phyloP scores from a whole-genome alignment of 30 jellyfish, hydroid and myxozoan species.

The Aurelia coerulea region DNA sequence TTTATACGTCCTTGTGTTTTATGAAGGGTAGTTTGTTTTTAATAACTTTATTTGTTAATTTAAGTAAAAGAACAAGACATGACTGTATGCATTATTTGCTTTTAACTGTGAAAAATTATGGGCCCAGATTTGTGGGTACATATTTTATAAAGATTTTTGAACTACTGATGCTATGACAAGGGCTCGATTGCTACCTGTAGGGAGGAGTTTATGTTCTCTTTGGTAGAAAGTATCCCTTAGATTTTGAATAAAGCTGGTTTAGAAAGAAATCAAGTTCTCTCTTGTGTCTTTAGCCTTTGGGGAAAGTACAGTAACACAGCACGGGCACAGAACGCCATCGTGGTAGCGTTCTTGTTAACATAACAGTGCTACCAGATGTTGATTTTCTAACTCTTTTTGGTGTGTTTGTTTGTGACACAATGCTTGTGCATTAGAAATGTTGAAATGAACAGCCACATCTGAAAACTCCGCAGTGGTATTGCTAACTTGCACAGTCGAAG shows the following conservation, averaged over 20 bases:
- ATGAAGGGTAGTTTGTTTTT: conserved; percentile 49
- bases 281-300: too few relatives aligned
- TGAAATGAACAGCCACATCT: too few relatives aligned
- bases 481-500: too few relatives aligned
- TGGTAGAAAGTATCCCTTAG: conserved; percentile 3
- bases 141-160: conserved; percentile 1
- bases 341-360: too few relatives aligned
- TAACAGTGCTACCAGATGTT: too few relatives aligned
- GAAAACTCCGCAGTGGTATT: too few relatives aligned
- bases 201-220: not conserved
- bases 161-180: not conserved
- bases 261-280: not conserved
- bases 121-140: conserved; percentile 17
- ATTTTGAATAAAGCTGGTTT: not conserved
- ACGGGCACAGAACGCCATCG: too few relatives aligned
- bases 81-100: not conserved
- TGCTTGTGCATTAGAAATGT: too few relatives aligned
- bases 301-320: too few relatives aligned
- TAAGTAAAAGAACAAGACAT: not conserved
- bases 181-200: not conserved
- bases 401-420: too few relatives aligned
- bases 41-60: conserved; percentile 36
- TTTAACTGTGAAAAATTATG: not conserved
- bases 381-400: too few relatives aligned
- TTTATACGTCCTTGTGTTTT: conserved; percentile 57